phyloP scores from a whole-genome alignment of 2,888 invertebrate genomes.

The Phytoseiulus persimilis region DNA sequence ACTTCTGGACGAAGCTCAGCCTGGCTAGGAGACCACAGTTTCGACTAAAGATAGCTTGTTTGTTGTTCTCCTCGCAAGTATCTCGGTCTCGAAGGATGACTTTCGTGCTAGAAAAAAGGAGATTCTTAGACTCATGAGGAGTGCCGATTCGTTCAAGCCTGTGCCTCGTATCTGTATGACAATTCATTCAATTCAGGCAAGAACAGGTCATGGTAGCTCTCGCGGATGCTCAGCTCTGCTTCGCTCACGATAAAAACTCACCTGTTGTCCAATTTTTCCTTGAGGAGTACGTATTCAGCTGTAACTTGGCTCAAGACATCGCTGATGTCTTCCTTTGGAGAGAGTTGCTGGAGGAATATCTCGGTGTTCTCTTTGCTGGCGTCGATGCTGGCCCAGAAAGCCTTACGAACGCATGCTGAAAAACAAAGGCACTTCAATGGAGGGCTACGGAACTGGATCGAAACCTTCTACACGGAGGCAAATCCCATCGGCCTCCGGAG shows the following conservation, averaged over 20 bases:
- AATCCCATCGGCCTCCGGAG: no score
- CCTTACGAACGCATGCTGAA: not conserved
- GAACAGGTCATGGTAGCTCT: not conserved
- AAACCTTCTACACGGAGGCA: no score
- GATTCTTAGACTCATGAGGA: no score
- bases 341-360: not conserved
- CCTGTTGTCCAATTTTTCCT: not conserved
- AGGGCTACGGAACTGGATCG: no score
- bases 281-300: not conserved
- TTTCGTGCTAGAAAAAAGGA: not conserved
- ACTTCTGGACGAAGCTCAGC: not conserved
- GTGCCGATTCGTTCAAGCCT: no score
- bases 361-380: not conserved
- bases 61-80: not conserved
- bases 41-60: not conserved
- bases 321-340: not conserved
- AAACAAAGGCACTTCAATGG: no score
- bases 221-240: not conserved
- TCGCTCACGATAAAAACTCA: not conserved
- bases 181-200: no score
- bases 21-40: not conserved
- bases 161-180: no score
- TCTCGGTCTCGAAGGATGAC: not conserved
- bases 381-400: not conserved
- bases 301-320: not conserved